Evolutionary conservation across 2,888 invertebrate species (phyloP), one percentile per base, ranked within the genome.

Genomic region (Pedicia rivosa): DNA sequence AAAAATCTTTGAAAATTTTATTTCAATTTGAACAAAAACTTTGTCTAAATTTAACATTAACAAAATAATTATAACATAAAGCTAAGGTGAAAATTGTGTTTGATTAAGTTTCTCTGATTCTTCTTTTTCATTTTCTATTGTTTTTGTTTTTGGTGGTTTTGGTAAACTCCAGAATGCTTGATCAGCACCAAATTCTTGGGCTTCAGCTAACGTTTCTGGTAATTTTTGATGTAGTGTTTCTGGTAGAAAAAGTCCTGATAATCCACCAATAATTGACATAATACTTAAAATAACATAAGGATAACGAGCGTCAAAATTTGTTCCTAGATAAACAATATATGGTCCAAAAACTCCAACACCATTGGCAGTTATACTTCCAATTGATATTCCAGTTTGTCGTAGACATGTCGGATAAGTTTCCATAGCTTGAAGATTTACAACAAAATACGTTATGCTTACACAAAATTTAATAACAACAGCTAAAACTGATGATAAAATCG

Each of bases 321-420:
- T 58, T 9, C 66, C 66, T 58, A 71, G 50, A 50, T 67, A 68
- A 15, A 74, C 67, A 41, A 76, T 59, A 47, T 71, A 74, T 0
- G 75, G 73, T 1, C 68, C 68, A 31, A 68, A 45, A n/a, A 70
- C 63, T 13, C 67, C 65, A 31, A 72, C 57, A 15, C 60, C 60
- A 49, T 68, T 70, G 6, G 68, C 66, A 30, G 68, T 48, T 24
- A 74, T 64, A 37, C 66, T 65, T 20, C 72, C 70, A 39, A 75
- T 50, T 1, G 74, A 68, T 45, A 71, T 65, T 35, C 76, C 77
- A 6, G 74, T 69, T 49, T 75, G 73, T 15, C 78, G 59, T 22
- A 76, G 57, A 45, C 70, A 70, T 0, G 77, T 77, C 10, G 77
- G 77, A 52, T 73, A 76, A 14, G 74, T 61, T 55, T 78, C 77